Evolutionary conservation across 2,113 vertebrate species (phyloP).

Genomic region (Triplophysa siluroides): DNA sequence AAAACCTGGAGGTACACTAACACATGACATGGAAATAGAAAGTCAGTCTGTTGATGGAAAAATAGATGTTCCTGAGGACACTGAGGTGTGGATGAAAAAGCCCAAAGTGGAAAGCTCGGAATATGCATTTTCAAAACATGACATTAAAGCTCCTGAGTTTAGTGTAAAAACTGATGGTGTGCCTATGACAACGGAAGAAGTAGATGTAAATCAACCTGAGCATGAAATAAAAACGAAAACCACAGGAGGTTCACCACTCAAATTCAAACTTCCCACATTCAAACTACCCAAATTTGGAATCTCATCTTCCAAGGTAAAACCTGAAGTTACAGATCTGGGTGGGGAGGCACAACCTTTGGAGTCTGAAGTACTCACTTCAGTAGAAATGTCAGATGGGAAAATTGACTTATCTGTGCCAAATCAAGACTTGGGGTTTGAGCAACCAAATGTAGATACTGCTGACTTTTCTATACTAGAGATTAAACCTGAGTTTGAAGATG

Average conservation of each 20-base stretch:
- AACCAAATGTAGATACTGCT: not conserved
- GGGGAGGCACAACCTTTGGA: not conserved
- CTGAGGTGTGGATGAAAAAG: conserved; percentile 43
- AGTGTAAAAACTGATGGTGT: conserved; percentile 23
- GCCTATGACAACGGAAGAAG: not conserved
- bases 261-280: conserved; percentile 55
- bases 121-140: conserved; percentile 45
- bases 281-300: conserved; percentile 51
- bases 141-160: conserved; percentile 50
- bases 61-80: conserved; percentile 14
- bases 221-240: conserved; percentile 19
- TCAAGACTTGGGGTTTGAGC: conserved; percentile 13
- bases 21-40: conserved; percentile 18
- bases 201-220: conserved; percentile 2
- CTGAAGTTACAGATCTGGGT: conserved; percentile 10
- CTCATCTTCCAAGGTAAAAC: conserved; percentile 36
- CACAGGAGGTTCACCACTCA: conserved; percentile 32
- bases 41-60: not conserved
- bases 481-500: not conserved
- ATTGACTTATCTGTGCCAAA: not conserved
- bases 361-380: not conserved
- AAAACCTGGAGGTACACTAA: not conserved
- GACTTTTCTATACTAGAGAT: conserved; percentile 35
- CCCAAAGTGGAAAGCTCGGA: conserved; percentile 40
- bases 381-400: not conserved